A percentile compares a stretch with the other conserved stretches of the same genome.
Evolutionary conservation across 2,888 invertebrate genomes (phyloP).

Genomic region (Epinotia nisella): DNA sequence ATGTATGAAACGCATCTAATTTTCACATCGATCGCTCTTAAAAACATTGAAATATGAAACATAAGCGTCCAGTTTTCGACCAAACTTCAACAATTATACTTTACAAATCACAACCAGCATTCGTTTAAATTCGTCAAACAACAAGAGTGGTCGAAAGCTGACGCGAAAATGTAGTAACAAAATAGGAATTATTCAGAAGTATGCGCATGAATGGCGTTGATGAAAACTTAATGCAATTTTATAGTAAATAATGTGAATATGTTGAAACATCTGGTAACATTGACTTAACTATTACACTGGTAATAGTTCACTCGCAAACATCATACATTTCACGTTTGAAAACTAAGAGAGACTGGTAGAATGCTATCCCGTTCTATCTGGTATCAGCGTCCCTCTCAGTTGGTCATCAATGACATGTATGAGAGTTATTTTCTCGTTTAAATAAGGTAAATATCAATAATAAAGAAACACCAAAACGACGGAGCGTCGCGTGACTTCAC

Average conservation of each 20-base stretch:
- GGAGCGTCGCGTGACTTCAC: neutral
- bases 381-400: neutral
- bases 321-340: neutral
- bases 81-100: conserved; percentile 36
- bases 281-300: too few relatives aligned
- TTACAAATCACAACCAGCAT: conserved; percentile 43
- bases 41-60: conserved; percentile 1
- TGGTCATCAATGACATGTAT: neutral
- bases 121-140: conserved; percentile 44
- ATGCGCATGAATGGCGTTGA: neutral
- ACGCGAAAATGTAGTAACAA: neutral
- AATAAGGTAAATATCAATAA: neutral
- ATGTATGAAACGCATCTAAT: neutral
- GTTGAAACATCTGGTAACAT: conserved; percentile 2
- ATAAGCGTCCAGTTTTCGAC: conserved; percentile 28
- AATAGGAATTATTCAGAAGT: conserved; percentile 4
- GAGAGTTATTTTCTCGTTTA: neutral
- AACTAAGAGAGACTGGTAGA: neutral
- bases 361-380: neutral
- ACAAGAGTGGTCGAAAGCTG: conserved; percentile 37
- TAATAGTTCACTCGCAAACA: conserved; percentile 2
- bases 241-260: neutral
- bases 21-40: neutral
- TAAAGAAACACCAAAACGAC: neutral
- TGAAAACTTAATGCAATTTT: neutral